Base-by-base conservation (phyloP, 1,140 invertebrate genomes). In the Procambarus clarkii region DNA sequence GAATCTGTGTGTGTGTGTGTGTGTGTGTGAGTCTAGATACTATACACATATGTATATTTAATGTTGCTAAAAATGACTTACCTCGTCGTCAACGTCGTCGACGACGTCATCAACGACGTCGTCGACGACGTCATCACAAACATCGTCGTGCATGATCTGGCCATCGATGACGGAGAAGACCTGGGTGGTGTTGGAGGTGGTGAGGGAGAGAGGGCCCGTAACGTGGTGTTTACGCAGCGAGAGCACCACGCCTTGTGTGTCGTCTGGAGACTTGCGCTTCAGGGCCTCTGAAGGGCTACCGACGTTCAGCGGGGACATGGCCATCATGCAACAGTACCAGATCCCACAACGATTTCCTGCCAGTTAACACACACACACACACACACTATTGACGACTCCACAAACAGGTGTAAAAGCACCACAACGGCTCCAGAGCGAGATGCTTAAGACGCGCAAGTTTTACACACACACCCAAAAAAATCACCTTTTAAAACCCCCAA, bases 161-260 rank as follows among this genome's bases (percentile, higher is more conserved):
- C 84, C 90, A 1, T 91, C 90, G 9, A 91, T 91, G 46, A 91
- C 90, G 1, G 90, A 91, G 77, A 91, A 91, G 83, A 91, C 90
- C 48, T 91, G 90, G 45, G 90, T 64, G n/a, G 69, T 91, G 77
- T 21, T 79, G 48, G 85, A 46, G 69, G 85, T 76, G 64, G 78
- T 81, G 78, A 76, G 77, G 54, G 84, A 74, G 50, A 74, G 44
- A 3, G 90, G 77, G 2, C 34, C 71, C 44, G 82, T 91, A 77
- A 87, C 90, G 60, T 91, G 80, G 80, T 91, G 76, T 76, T 91
- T 91, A 18, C 90, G 84, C 1, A 91, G 88, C 9, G 90, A 80
- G 34, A 91, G 78, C 24, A 91, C 83, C n/a, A 87, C 71, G n/a
- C 80, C 84, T 77, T 91, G 84, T 44, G 83, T 82, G 45, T 81